A percentile compares a stretch with the other conserved stretches of the same genome.
Conservation (phyloP, 2,888 invertebrate species). For the Luperina testacea region DNA sequence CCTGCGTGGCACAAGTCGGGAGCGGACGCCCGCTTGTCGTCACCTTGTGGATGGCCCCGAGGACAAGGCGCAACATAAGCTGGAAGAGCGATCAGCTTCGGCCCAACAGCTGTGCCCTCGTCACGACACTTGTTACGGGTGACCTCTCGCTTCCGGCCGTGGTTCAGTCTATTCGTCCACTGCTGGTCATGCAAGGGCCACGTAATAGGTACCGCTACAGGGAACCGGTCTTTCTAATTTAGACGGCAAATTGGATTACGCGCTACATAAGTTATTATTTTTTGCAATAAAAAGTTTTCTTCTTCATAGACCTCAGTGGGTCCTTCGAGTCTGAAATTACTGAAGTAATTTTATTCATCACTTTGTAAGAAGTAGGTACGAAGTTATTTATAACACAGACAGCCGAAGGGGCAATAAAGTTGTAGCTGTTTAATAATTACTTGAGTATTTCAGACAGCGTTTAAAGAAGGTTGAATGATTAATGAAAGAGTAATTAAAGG, state of each 20-base stretch:
- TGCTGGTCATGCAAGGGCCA: not conserved
- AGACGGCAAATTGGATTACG: slow-evolving; percentile 19
- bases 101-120: not conserved
- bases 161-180: not conserved
- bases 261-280: slow-evolving; percentile 12
- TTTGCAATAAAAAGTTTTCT: slow-evolving; percentile 23
- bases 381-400: slow-evolving; percentile 25
- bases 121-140: not conserved
- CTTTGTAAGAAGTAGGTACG: slow-evolving; percentile 8
- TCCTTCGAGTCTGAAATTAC: slow-evolving; percentile 17
- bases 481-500: slow-evolving; percentile 45
- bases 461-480: slow-evolving; percentile 32
- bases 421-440: slow-evolving; percentile 11
- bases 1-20: not conserved
- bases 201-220: not conserved
- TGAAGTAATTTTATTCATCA: slow-evolving; percentile 14
- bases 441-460: slow-evolving; percentile 14
- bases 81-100: not conserved
- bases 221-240: slow-evolving; percentile 13
- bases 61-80: not conserved
- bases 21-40: not conserved
- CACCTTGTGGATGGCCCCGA: not conserved
- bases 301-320: slow-evolving; percentile 12
- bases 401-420: slow-evolving; percentile 15
- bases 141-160: not conserved